These are phyloP conservation scores for Metaphire vulgaris DNA, from an alignment of 1,140 invertebrate species.

Conservation along the genomic window DNA sequence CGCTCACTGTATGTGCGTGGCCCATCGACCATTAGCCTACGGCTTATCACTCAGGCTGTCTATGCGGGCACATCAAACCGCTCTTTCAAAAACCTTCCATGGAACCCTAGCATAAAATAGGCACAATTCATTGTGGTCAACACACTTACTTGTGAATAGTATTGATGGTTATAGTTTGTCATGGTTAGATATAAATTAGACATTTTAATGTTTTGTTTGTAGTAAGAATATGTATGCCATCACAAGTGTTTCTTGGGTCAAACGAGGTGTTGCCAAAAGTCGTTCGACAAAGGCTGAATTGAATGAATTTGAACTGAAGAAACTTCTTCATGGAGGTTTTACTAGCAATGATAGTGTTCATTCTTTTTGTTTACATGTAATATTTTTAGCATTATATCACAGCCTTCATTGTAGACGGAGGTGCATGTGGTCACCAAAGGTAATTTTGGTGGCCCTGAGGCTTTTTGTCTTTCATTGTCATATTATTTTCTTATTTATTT, in stretches of 20 bases:
- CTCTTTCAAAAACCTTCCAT: too few relatives aligned
- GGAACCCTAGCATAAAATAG: too few relatives aligned
- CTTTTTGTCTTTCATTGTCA: neutral
- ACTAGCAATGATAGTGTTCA: neutral
- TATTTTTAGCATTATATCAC: neutral
- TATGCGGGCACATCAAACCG: too few relatives aligned
- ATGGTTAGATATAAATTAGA: too few relatives aligned
- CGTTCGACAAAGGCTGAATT: neutral
- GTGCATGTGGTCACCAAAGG: neutral
- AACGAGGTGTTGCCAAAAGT: neutral
- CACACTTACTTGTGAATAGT: too few relatives aligned
- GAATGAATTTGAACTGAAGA: neutral
- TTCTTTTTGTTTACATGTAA: neutral
- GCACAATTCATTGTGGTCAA: too few relatives aligned
- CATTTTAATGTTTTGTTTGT: too few relatives aligned
- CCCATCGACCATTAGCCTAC: too few relatives aligned
- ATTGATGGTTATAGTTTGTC: too few relatives aligned
- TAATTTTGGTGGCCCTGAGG: neutral
- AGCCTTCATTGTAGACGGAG: too few relatives aligned
- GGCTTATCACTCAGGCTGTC: too few relatives aligned
- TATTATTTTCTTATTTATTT: neutral
- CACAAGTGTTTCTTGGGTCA: neutral
- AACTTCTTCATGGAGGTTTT: neutral
- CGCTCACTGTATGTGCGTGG: too few relatives aligned
- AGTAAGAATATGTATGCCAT: neutral